These are phyloP conservation scores for Neotoma lepida DNA, from an alignment of 2,113 vertebrate species.

Conservation along the genomic window DNA sequence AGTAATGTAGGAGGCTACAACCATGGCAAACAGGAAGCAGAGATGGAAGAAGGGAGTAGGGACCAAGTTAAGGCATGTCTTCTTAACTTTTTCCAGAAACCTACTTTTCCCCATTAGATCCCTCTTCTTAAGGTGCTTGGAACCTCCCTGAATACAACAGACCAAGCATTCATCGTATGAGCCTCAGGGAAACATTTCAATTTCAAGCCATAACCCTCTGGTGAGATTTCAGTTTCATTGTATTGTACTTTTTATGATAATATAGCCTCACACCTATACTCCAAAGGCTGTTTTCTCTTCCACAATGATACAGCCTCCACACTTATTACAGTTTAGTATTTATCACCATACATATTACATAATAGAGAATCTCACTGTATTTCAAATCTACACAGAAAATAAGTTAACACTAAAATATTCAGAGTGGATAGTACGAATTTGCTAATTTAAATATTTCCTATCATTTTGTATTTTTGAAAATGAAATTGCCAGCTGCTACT, in stretches of 20 bases:
- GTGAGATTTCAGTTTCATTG: background rate
- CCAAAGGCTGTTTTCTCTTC: background rate
- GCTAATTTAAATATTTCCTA: background rate
- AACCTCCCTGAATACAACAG: background rate
- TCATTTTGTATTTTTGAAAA: background rate
- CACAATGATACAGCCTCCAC: background rate
- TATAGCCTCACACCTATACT: background rate
- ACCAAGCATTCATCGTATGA: background rate
- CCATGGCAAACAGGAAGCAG: background rate
- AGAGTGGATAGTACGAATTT: background rate
- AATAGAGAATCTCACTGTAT: background rate
- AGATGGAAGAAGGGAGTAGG: background rate
- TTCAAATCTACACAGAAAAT: background rate
- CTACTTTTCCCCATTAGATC: background rate
- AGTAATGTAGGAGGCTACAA: no score
- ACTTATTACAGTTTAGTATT: background rate
- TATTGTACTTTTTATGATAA: background rate
- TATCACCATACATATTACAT: background rate
- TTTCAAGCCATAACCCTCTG: background rate
- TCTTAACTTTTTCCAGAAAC: background rate
- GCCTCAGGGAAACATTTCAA: background rate
- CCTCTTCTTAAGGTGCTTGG: background rate
- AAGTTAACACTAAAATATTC: slow-evolving; percentile 23
- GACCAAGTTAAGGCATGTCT: background rate
- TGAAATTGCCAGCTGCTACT: background rate